Conservation (phyloP, 1,140 invertebrate genomes). For the Scaptomyza pallida region DNA sequence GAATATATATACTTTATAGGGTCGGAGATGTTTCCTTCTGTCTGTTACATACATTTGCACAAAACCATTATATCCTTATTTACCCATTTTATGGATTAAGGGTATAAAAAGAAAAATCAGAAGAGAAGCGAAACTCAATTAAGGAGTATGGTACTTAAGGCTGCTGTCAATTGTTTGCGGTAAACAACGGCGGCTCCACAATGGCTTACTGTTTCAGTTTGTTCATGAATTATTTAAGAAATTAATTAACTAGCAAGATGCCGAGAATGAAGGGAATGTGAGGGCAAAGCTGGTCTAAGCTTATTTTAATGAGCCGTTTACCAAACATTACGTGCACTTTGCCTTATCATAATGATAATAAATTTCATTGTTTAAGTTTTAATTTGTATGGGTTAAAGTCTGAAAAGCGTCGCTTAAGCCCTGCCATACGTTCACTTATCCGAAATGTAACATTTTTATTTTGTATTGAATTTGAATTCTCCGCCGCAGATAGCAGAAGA, state of each 20-base stretch:
- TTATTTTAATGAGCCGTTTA: constrained; percentile 6
- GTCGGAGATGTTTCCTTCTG: no score
- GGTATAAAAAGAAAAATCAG: not conserved
- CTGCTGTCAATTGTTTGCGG: constrained; percentile 37
- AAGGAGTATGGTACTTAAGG: not conserved
- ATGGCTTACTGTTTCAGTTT: constrained; percentile 33
- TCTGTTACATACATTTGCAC: no score
- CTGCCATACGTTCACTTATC: constrained; percentile 1
- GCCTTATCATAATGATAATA: constrained; percentile 39
- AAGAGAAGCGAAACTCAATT: constrained; percentile 1
- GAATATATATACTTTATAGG: no score
- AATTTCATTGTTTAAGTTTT: constrained; percentile 42
- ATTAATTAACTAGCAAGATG: constrained; percentile 51
- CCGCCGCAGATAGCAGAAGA: no score
- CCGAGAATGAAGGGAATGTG: not conserved
- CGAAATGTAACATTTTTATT: constrained; percentile 13
- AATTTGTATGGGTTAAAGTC: constrained; percentile 30
- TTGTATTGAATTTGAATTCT: no score
- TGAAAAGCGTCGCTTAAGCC: not conserved
- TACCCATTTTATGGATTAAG: no score
- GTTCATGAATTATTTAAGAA: constrained; percentile 54
- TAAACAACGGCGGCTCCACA: constrained; percentile 15
- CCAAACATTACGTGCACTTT: constrained; percentile 37
- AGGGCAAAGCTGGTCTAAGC: not conserved
- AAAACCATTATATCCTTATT: no score